phyloP scores from a whole-genome alignment of 2,797 vertebrate species.

The Geotrypetes seraphini region DNA sequence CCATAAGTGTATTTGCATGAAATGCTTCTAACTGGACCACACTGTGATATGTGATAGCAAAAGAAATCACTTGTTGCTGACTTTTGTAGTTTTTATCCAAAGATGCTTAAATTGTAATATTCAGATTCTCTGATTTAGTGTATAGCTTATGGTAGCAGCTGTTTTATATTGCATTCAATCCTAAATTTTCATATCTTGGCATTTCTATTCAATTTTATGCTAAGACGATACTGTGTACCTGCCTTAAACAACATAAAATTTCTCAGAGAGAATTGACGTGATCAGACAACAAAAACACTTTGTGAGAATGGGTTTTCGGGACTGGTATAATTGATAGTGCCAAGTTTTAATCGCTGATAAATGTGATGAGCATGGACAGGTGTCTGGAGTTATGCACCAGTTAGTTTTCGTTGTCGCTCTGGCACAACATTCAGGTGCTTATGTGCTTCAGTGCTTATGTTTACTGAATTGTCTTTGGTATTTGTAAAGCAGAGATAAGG shows the following conservation, averaged over 20 bases:
- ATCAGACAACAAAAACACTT: too few relatives aligned
- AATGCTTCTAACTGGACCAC: slow-evolving; percentile 31
- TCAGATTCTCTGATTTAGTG: slow-evolving; percentile 13
- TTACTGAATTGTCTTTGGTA: background rate
- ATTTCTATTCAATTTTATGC: slow-evolving; percentile 9
- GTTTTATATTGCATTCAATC: background rate
- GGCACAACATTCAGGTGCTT: slow-evolving; percentile 19
- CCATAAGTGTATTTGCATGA: too few relatives aligned
- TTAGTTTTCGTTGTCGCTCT: slow-evolving; percentile 13
- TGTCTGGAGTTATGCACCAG: slow-evolving; percentile 10
- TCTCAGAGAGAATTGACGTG: slow-evolving; percentile 11
- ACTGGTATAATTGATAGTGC: slow-evolving; percentile 1
- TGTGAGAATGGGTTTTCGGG: slow-evolving; percentile 13
- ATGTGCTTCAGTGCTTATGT: background rate
- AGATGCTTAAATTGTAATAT: slow-evolving; percentile 11
- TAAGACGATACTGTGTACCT: slow-evolving; percentile 6
- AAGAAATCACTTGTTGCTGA: slow-evolving; percentile 14
- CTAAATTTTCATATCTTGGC: slow-evolving; percentile 16
- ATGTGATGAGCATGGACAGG: background rate
- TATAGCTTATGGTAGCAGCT: slow-evolving; percentile 6
- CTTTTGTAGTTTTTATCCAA: slow-evolving; percentile 10
- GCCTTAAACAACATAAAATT: slow-evolving; percentile 5
- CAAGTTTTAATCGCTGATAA: slow-evolving; percentile 13
- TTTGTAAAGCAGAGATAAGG: slow-evolving; percentile 5
- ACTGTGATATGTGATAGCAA: slow-evolving; percentile 25